Evolutionary conservation across 2,113 vertebrate genomes (phyloP).

Genomic region (Osmerus eperlanus): DNA sequence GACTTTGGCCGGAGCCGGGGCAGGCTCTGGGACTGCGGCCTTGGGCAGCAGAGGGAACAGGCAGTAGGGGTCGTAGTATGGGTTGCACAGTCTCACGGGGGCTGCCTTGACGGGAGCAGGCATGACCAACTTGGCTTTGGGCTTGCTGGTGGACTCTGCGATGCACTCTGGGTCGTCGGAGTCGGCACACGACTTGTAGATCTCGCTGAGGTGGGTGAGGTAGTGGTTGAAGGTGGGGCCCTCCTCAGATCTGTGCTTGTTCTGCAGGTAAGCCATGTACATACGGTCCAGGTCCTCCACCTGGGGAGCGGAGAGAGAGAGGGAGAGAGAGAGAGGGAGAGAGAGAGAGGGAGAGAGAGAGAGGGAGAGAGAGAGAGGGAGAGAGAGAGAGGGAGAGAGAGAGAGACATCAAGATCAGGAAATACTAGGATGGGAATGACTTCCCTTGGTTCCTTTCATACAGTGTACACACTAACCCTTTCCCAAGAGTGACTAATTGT

Average conservation of each 20-base stretch:
- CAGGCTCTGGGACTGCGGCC: slow-evolving; percentile 27
- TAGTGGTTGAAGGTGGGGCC: slow-evolving; percentile 68
- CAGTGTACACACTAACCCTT: background rate
- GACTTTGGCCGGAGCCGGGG: slow-evolving; percentile 45
- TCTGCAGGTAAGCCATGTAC: slow-evolving; percentile 72
- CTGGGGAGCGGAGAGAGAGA: slow-evolving; percentile 36
- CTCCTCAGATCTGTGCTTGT: slow-evolving; percentile 72
- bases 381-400: background rate
- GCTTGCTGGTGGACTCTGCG: slow-evolving; percentile 72
- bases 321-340: background rate
- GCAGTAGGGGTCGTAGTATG: slow-evolving; percentile 73
- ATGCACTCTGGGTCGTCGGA: slow-evolving; percentile 77
- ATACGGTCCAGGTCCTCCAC: slow-evolving; percentile 72
- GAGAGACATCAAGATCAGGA: background rate
- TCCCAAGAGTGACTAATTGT: background rate
- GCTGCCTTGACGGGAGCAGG: slow-evolving; percentile 61
- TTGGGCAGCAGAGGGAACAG: slow-evolving; percentile 47
- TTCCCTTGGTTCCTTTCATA: background rate
- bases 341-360: background rate
- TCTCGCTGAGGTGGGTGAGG: slow-evolving; percentile 70
- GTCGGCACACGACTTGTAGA: slow-evolving; percentile 73
- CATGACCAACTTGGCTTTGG: slow-evolving; percentile 67
- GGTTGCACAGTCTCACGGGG: slow-evolving; percentile 65
- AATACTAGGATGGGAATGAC: background rate
- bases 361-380: background rate